Conservation (phyloP, 2,888 invertebrate genomes). For the Protodeltote pygarga region DNA sequence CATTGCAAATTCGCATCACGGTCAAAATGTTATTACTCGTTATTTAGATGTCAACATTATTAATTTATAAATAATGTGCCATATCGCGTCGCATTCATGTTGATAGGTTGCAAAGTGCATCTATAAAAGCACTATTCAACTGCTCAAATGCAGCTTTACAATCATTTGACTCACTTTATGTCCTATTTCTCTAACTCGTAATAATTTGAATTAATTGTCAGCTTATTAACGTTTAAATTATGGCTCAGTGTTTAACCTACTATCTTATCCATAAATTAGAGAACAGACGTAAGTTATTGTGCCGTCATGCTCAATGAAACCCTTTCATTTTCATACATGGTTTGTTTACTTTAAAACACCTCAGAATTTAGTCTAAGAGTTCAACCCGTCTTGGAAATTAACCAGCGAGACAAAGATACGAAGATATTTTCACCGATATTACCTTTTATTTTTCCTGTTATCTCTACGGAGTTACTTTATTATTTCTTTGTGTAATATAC, state of each 20-base stretch:
- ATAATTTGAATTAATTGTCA: constrained; percentile 21
- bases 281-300: not conserved
- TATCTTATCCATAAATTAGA: constrained; percentile 8
- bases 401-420: constrained; percentile 7
- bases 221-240: constrained; percentile 15
- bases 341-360: constrained; percentile 3
- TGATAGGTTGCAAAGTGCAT: constrained; percentile 15
- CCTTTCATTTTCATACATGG: constrained; percentile 8
- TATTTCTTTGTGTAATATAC: constrained; percentile 30
- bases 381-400: constrained; percentile 28
- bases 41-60: constrained; percentile 38
- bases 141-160: not conserved
- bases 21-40: constrained; percentile 45
- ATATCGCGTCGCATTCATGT: constrained; percentile 10
- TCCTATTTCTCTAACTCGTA: constrained; percentile 9
- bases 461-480: constrained; percentile 27
- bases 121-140: constrained; percentile 5
- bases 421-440: constrained; percentile 27
- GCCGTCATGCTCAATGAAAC: constrained; percentile 10
- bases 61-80: constrained; percentile 21
- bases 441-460: constrained; percentile 32
- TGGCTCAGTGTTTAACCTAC: constrained; percentile 3
- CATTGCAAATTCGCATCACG: constrained; percentile 49
- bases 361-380: constrained; percentile 13
- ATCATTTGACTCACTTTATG: constrained; percentile 8